These are phyloP conservation scores for Sebastes iracundus DNA, from an alignment of 2,797 vertebrate genomes.

Conservation along the genomic window DNA sequence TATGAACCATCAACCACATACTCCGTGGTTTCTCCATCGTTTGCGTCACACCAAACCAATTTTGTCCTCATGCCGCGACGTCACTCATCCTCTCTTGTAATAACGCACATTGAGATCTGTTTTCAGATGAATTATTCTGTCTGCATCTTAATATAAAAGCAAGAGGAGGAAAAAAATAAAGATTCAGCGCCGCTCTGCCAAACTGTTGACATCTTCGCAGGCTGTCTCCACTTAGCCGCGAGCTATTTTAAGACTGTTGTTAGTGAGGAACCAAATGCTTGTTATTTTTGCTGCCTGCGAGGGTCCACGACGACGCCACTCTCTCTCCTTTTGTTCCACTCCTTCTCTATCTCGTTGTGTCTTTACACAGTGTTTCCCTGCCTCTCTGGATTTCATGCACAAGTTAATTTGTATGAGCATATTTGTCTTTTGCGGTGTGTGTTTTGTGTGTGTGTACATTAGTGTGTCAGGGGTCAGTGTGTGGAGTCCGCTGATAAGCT, in stretches of 20 bases:
- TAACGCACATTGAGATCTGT: neutral
- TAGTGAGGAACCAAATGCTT: constrained; percentile 48
- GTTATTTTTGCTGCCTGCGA: constrained; percentile 49
- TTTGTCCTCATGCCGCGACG: neutral
- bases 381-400: neutral
- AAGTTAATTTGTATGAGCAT: constrained; percentile 21
- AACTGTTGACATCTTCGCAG: constrained; percentile 63
- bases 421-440: neutral
- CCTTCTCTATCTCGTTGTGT: neutral
- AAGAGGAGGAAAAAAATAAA: neutral
- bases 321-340: neutral
- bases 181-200: constrained; percentile 19
- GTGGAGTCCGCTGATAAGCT: constrained; percentile 30
- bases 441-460: neutral
- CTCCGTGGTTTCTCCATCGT: neutral
- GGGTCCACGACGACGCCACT: neutral
- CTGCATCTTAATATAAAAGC: constrained; percentile 29
- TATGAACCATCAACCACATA: neutral
- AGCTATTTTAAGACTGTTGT: constrained; percentile 62
- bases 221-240: constrained; percentile 46
- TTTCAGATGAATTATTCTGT: neutral
- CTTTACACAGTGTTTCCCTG: neutral
- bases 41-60: neutral
- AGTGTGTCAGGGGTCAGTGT: neutral
- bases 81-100: neutral